Conservation (phyloP, 2,113 vertebrate genomes). For the Circaetus gallicus region DNA sequence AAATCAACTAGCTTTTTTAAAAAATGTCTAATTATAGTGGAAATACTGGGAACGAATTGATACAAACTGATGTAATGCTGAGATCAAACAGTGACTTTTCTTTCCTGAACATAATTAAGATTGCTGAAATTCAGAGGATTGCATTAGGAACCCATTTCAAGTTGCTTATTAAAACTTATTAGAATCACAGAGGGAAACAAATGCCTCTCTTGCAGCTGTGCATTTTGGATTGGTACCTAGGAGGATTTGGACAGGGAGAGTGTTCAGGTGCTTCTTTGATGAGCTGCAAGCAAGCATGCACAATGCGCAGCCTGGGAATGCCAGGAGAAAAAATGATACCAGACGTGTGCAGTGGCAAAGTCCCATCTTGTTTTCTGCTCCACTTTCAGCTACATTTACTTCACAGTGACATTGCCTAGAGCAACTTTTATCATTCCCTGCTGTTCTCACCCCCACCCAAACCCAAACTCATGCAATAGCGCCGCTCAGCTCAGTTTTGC, state of each 20-base stretch:
- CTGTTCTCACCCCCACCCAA: neutral
- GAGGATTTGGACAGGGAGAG: neutral
- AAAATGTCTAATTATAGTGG: neutral
- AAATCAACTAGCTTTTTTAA: neutral
- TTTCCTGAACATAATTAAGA: neutral
- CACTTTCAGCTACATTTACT: neutral
- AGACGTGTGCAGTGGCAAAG: neutral
- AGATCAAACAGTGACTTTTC: neutral
- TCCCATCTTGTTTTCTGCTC: conserved; percentile 34
- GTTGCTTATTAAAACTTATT: neutral
- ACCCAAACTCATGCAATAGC: neutral
- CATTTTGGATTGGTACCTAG: accelerated
- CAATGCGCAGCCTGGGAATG: neutral
- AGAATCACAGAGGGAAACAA: neutral
- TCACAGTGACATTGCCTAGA: neutral
- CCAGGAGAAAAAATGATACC: neutral
- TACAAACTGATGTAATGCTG: neutral
- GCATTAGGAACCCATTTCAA: neutral
- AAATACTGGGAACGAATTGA: neutral
- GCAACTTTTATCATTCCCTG: neutral
- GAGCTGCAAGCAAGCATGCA: neutral
- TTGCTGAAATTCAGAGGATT: neutral
- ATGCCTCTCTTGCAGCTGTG: neutral
- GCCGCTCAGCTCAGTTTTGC: neutral
- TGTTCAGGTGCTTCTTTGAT: neutral